Evolutionary conservation across 2,888 invertebrate species (phyloP).

Genomic region (Campaea margaritaria): DNA sequence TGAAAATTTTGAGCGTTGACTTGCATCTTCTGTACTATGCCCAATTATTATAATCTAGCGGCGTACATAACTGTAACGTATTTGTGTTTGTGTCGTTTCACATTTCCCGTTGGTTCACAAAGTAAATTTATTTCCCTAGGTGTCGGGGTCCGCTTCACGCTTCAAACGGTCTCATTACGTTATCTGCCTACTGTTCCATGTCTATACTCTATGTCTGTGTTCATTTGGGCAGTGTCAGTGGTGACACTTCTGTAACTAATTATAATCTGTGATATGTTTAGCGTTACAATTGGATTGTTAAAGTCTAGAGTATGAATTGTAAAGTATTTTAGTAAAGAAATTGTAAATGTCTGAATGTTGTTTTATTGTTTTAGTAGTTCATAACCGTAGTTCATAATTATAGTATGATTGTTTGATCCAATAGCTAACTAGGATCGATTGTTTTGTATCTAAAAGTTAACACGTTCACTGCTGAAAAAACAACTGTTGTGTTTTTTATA

Average conservation of each 20-base stretch:
- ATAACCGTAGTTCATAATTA: no score
- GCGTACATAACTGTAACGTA: background rate
- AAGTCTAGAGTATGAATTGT: conserved; percentile 19
- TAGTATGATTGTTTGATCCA: no score
- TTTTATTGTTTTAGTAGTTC: background rate
- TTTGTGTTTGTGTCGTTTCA: conserved; percentile 14
- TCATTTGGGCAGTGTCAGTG: conserved; percentile 45
- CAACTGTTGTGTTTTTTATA: no score
- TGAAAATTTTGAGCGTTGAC: no score
- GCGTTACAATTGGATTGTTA: conserved; percentile 35
- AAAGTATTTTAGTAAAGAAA: conserved; percentile 30
- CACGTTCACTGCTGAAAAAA: no score
- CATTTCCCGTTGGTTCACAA: background rate
- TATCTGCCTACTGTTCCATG: conserved; percentile 46
- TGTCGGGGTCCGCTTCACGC: conserved; percentile 46
- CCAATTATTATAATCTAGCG: background rate
- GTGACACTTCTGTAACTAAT: conserved; percentile 40
- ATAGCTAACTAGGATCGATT: no score
- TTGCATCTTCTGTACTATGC: no score
- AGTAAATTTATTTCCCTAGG: conserved; percentile 52
- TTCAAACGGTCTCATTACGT: conserved; percentile 32
- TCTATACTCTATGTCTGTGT: conserved; percentile 57
- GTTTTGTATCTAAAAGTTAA: no score
- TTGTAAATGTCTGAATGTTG: conserved; percentile 14
- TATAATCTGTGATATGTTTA: conserved; percentile 49